Evolutionary conservation across 2,888 invertebrate genomes (phyloP).

Genomic region (Apamea crenata): DNA sequence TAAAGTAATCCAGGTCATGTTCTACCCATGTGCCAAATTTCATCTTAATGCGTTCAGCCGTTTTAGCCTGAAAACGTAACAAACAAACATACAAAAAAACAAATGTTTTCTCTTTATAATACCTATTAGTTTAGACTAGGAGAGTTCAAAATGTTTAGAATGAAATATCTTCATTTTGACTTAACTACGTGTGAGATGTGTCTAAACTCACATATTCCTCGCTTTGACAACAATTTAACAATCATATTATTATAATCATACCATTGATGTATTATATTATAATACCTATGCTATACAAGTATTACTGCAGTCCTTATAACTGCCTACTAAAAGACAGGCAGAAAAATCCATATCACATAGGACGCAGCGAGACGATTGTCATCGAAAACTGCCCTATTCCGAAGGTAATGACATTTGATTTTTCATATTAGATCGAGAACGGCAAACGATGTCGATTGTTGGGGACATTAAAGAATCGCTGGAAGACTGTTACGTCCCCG

Average conservation of each 20-base stretch:
- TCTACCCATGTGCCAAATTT: background rate
- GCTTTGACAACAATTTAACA: background rate
- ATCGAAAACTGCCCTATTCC: conserved; percentile 62
- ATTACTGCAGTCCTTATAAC: background rate
- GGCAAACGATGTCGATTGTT: conserved; percentile 74
- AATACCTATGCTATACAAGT: background rate
- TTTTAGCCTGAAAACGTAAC: background rate
- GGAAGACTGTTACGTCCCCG: conserved; percentile 83
- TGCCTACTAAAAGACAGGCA: background rate
- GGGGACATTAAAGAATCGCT: conserved; percentile 82
- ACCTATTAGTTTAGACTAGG: too few relatives aligned
- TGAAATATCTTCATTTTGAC: background rate
- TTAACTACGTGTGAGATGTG: background rate
- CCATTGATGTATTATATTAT: too few relatives aligned
- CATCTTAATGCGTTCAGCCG: background rate
- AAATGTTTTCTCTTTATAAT: background rate
- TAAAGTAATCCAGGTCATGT: background rate
- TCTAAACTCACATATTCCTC: too few relatives aligned
- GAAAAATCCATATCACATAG: conserved; percentile 30
- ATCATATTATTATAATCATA: background rate
- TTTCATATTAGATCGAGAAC: conserved; percentile 78
- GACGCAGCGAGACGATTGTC: conserved; percentile 33
- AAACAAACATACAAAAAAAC: background rate
- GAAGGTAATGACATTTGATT: conserved; percentile 74
- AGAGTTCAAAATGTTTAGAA: background rate